Percentiles rank a stretch among this genome's conserved stretches.
phyloP scores from a whole-genome alignment of 2,113 vertebrate species.

The Stictonetta naevosa region DNA sequence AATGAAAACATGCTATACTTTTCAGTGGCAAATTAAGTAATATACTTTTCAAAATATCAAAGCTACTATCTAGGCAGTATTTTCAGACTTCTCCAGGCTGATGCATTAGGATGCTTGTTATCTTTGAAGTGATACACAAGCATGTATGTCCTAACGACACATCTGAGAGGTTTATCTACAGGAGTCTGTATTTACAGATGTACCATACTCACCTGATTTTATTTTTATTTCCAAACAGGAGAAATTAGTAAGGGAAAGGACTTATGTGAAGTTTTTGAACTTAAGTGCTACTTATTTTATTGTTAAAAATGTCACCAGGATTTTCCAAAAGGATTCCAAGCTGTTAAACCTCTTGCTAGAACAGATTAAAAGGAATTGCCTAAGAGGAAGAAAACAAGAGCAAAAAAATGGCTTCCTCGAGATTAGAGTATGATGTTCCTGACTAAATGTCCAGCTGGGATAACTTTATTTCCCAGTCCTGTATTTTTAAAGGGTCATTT shows the following conservation, averaged over 20 bases:
- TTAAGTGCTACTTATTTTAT: not conserved
- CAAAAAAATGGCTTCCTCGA: not conserved
- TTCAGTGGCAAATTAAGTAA: not conserved
- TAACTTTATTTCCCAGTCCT: constrained; percentile 2
- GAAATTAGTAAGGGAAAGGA: not conserved
- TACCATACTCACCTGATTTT: not conserved
- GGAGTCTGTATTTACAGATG: not conserved
- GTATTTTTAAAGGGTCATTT: not conserved
- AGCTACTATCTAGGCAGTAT: not conserved
- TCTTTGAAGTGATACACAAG: not conserved
- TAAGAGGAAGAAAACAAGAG: not conserved
- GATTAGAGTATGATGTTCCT: not conserved
- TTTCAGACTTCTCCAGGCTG: not conserved
- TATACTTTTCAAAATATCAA: not conserved
- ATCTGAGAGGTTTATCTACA: rapidly evolving
- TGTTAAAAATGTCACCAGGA: not conserved
- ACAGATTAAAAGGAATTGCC: not conserved
- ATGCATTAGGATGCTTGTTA: not conserved
- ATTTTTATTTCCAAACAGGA: not conserved
- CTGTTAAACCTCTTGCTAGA: not conserved
- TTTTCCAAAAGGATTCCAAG: not conserved
- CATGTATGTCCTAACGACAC: not conserved
- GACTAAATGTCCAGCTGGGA: not conserved
- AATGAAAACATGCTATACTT: not conserved
- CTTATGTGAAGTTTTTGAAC: not conserved